A percentile compares a stretch with the other conserved stretches of the same genome.
phyloP scores from a whole-genome alignment of 2,797 vertebrate species.

The Sphenodon punctatus region DNA sequence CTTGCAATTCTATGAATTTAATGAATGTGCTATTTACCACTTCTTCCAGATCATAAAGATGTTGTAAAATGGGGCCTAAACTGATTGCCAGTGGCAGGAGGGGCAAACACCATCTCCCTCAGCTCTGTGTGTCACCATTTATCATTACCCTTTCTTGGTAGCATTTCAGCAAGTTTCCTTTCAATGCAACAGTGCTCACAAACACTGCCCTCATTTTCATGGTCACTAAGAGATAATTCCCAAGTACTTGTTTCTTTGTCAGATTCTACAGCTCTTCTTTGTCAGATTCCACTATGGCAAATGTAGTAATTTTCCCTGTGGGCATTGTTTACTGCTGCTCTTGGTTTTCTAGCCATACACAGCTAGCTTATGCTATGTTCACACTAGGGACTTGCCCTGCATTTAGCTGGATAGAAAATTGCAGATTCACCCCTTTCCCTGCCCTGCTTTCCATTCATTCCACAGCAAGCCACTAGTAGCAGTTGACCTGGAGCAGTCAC shows the following conservation, averaged over 20 bases:
- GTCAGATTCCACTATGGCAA: neutral
- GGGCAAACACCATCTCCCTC: neutral
- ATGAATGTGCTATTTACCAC: neutral
- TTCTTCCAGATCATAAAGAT: neutral
- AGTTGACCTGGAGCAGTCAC: too few relatives aligned
- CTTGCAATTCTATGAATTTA: neutral
- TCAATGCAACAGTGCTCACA: neutral
- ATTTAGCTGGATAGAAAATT: too few relatives aligned
- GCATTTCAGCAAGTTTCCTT: neutral
- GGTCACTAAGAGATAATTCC: neutral
- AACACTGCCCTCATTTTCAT: conserved; percentile 1
- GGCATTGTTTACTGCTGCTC: neutral
- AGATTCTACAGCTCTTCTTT: neutral
- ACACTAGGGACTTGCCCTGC: neutral
- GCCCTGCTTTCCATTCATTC: neutral
- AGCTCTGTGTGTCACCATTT: neutral
- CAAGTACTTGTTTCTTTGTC: neutral
- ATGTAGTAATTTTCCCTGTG: neutral
- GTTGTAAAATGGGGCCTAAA: neutral
- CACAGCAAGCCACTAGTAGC: too few relatives aligned
- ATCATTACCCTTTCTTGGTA: neutral
- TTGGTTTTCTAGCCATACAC: neutral
- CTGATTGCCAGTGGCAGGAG: neutral
- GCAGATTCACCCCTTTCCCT: too few relatives aligned
- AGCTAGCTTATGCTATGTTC: too few relatives aligned